phyloP scores from a whole-genome alignment of 2,888 invertebrate species.

The Rhodophaea formosa region DNA sequence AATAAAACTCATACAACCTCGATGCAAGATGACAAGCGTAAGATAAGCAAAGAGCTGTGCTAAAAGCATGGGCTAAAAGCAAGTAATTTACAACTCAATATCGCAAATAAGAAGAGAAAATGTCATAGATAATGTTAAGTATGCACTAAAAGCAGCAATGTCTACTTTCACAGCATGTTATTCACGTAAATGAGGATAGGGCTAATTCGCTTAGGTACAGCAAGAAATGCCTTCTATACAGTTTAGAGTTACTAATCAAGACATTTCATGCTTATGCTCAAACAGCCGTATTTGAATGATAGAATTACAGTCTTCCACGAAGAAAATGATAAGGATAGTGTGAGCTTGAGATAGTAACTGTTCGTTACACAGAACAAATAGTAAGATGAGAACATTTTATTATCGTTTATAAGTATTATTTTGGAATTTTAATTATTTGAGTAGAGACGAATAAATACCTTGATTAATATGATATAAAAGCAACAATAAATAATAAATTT shows the following conservation, averaged over 20 bases:
- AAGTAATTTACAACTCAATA: conserved; percentile 8
- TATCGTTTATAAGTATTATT: too few relatives aligned
- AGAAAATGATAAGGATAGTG: not conserved
- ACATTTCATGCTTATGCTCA: not conserved
- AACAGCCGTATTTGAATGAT: not conserved
- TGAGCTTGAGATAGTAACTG: not conserved
- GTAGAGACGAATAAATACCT: too few relatives aligned
- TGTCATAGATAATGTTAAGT: not conserved
- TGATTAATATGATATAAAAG: too few relatives aligned
- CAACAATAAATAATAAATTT: too few relatives aligned
- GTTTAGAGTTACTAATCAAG: not conserved
- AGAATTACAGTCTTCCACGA: not conserved
- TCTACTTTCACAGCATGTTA: not conserved
- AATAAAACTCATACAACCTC: not conserved
- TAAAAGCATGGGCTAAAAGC: conserved; percentile 11
- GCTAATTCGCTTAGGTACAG: not conserved
- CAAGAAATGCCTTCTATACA: not conserved
- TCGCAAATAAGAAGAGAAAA: conserved; percentile 8
- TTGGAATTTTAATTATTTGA: too few relatives aligned
- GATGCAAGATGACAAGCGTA: not conserved
- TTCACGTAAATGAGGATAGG: not conserved
- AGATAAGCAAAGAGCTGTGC: conserved; percentile 10
- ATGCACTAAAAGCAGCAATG: not conserved
- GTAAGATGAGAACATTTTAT: too few relatives aligned
- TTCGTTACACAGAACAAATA: not conserved